A percentile compares a stretch with the other conserved stretches of the same genome.
phyloP scores from a whole-genome alignment of 2,113 vertebrate genomes.

The Ammodramus savannarum region DNA sequence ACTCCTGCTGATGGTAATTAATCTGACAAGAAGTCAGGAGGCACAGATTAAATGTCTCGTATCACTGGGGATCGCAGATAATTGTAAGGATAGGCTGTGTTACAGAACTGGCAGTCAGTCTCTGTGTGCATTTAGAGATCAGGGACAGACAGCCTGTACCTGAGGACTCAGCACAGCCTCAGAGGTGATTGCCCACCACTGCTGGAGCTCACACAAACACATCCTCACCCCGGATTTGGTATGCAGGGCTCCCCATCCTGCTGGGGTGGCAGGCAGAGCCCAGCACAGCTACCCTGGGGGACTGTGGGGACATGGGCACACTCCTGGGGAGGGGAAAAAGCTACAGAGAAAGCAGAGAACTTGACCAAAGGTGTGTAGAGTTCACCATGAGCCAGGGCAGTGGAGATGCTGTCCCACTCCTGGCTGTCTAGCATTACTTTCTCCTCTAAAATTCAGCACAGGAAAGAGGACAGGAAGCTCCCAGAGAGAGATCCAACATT shows the following conservation, averaged over 20 bases:
- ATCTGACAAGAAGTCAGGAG: constrained; percentile 50
- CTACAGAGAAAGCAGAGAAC: background rate
- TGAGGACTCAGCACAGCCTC: background rate
- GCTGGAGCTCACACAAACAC: background rate
- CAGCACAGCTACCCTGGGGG: accelerated
- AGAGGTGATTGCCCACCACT: accelerated
- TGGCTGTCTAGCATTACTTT: background rate
- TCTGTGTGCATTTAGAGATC: background rate
- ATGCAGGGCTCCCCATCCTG: background rate
- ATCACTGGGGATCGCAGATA: background rate
- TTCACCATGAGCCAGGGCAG: accelerated
- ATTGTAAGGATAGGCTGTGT: background rate
- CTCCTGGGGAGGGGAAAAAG: background rate
- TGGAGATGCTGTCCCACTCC: accelerated
- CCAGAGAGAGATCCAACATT: background rate
- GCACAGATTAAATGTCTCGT: background rate
- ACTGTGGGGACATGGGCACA: accelerated
- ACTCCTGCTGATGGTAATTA: background rate
- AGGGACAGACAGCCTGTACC: background rate
- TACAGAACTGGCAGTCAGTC: background rate
- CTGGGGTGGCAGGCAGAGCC: background rate
- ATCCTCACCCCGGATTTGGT: accelerated
- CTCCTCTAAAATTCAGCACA: background rate
- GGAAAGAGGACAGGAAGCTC: background rate
- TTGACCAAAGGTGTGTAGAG: accelerated